phyloP scores from a whole-genome alignment of 2,113 vertebrate genomes.

The Acanthisitta chloris region DNA sequence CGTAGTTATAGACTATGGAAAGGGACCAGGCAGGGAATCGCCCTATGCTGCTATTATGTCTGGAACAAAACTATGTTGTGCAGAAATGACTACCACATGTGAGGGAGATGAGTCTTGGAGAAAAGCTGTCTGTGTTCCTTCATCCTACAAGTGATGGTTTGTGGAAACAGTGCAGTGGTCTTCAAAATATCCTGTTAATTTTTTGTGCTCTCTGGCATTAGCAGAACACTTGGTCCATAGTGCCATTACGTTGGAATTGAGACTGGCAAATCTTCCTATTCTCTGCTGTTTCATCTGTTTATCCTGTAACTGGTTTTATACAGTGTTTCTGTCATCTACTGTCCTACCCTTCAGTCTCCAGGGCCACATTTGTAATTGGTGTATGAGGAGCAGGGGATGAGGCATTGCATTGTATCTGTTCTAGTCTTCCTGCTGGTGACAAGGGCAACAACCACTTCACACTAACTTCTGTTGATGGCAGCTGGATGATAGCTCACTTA shows the following conservation, averaged over 20 bases:
- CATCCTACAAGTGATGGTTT: not conserved
- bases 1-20: not conserved
- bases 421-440: not conserved
- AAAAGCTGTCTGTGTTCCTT: not conserved
- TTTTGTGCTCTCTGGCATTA: not conserved
- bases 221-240: not conserved
- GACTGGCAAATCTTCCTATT: not conserved
- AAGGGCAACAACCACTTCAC: not conserved
- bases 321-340: not conserved
- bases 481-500: not conserved
- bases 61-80: not conserved
- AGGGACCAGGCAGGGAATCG: not conserved
- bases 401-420: not conserved
- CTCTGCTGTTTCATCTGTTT: not conserved
- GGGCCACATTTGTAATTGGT: not conserved
- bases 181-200: not conserved
- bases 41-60: not conserved
- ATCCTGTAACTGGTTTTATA: not conserved
- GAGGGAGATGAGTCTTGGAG: not conserved
- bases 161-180: not conserved
- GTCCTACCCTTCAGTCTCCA: not conserved
- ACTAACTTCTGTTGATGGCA: not conserved
- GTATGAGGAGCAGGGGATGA: not conserved
- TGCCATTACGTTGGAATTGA: not conserved
- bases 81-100: not conserved